These are phyloP conservation scores for Shargacucullia verbasci DNA, from an alignment of 2,888 invertebrate genomes.

Conservation along the genomic window DNA sequence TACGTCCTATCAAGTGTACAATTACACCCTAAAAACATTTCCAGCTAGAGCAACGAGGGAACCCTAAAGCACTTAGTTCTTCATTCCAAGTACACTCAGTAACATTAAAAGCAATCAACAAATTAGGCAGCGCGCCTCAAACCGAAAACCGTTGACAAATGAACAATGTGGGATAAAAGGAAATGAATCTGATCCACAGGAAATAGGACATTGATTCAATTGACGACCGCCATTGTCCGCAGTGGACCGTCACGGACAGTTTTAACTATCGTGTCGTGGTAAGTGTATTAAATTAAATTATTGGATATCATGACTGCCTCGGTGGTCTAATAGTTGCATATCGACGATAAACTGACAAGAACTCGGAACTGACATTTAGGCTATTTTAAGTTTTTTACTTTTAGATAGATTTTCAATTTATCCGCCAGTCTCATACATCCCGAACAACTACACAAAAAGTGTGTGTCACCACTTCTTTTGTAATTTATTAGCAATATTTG, in stretches of 20 bases:
- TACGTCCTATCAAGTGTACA: no score
- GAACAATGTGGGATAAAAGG: constrained; percentile 82
- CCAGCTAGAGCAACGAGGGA: not conserved
- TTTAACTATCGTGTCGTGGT: constrained; percentile 62
- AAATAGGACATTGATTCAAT: constrained; percentile 88
- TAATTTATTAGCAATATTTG: no score
- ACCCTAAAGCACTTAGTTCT: not conserved
- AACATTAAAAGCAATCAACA: constrained; percentile 78
- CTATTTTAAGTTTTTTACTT: no score
- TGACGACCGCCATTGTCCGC: constrained; percentile 74
- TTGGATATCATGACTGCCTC: constrained; percentile 15
- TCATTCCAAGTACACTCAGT: constrained; percentile 63
- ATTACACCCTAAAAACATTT: not conserved
- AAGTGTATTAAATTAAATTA: constrained; percentile 44
- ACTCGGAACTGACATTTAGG: no score
- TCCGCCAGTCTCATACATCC: no score
- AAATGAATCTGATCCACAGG: constrained; percentile 87
- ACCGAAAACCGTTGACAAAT: constrained; percentile 82
- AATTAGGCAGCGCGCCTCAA: constrained; percentile 69
- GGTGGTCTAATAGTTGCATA: not conserved
- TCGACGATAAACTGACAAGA: no score
- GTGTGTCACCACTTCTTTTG: no score
- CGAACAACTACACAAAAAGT: no score
- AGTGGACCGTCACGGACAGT: constrained; percentile 72
- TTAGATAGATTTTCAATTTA: no score